Evolutionary conservation across 2,888 invertebrate genomes (phyloP), one percentile per base, ranked within the genome.

Genomic region (Lasioglossum vierecki): DNA sequence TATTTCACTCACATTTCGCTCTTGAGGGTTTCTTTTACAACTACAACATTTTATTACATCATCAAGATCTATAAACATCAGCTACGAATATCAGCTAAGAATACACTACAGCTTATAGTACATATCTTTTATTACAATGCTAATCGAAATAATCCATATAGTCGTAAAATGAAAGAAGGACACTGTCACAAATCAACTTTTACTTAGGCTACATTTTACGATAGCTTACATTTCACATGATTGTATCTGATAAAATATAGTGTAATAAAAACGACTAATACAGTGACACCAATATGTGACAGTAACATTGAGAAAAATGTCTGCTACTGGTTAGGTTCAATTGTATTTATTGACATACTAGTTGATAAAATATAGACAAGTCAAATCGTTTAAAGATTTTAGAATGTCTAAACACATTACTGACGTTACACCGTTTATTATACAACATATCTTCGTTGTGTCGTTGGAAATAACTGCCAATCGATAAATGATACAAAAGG

Each of bases 1-100:
- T 39, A 41, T 75, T 41, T 39, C 26, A 39, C 9, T 15, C 11
- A 60, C 26, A 41, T 15, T 75, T n/a, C 15, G 39, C 57, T 15
- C 22, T n/a, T 18, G 4, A 15, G 8, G 15, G 57, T 41, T 41
- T 60, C 57, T 41, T 26, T 41, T 39, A 57, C 18, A 57, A 18
- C 41, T 41, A 41, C 30, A 60, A 60, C 26, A 63, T 63, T 39
- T 76, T 63, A 44, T 76, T 76, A 22, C 63, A 22, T 63, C 63
- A 46, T 63, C 60, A 41, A 76, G 26, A 22, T 63, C 30, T 72
- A 49, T 41, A 57, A 71, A 71, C 13, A 53, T 13, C 44, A 26
- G 44, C 22, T 6, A 26, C 13, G 0, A 22, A 63, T 30, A 63
- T 30, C 30, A 15, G 26, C 18, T 63, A 30, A 15, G 30, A 63